A percentile compares a stretch with the other conserved stretches of the same genome.
Evolutionary conservation across 1,140 invertebrate species (phyloP).

Genomic region (Myzus persicae): DNA sequence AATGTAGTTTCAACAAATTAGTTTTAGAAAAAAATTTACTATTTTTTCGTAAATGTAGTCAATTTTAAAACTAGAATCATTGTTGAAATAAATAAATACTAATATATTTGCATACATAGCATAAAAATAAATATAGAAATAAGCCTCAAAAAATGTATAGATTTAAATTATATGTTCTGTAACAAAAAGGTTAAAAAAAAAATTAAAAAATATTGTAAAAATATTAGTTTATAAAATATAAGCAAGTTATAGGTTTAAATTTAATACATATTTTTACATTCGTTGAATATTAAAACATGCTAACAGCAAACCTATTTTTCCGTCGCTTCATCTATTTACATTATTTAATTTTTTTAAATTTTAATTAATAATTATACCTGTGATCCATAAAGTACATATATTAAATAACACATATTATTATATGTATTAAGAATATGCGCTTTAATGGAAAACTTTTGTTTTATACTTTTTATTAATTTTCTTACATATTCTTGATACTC

Average conservation of each 20-base stretch:
- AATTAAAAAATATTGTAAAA: not conserved
- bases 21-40: not conserved
- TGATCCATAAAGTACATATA: too few species aligned
- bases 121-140: not conserved
- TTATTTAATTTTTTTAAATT: not conserved
- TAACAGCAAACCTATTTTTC: not conserved
- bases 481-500: too few species aligned
- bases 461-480: too few species aligned
- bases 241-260: not conserved
- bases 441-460: not conserved
- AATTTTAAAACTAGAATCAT: not conserved
- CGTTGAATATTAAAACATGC: not conserved
- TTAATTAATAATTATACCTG: too few species aligned
- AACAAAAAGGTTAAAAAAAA: too few species aligned
- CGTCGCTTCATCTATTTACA: not conserved
- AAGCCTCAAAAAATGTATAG: not conserved
- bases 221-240: not conserved
- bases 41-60: not conserved
- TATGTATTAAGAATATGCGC: too few species aligned
- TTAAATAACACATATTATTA: too few species aligned
- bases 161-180: not conserved
- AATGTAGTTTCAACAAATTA: not conserved
- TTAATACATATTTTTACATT: not conserved
- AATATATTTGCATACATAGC: not conserved
- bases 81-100: not conserved